These are phyloP conservation scores for Microcebus griseorufus DNA, from an alignment of 2,113 vertebrate species.

Conservation along the genomic window DNA sequence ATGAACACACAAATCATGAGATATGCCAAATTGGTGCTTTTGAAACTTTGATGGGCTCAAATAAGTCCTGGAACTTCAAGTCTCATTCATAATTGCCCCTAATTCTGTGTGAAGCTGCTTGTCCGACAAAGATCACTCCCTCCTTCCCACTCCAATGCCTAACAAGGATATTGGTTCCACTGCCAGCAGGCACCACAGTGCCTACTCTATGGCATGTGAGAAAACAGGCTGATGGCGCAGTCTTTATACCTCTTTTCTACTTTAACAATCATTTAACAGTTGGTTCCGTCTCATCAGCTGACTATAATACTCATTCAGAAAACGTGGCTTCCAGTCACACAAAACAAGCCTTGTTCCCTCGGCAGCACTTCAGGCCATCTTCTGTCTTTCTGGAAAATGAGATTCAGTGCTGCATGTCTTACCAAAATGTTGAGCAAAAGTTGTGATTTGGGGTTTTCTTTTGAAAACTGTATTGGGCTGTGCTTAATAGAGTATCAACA, in stretches of 20 bases:
- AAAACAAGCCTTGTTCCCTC: constrained; percentile 19
- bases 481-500: neutral
- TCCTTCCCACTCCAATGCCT: neutral
- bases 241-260: constrained; percentile 30
- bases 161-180: neutral
- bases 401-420: neutral
- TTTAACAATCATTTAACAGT: constrained; percentile 24
- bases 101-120: neutral
- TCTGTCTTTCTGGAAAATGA: constrained; percentile 43
- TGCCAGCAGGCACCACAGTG: neutral
- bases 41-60: constrained; percentile 36
- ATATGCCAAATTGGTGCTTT: neutral
- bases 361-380: neutral
- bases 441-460: neutral
- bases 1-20: neutral
- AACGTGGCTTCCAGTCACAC: constrained; percentile 41
- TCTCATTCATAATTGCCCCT: neutral
- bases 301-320: constrained; percentile 42
- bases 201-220: neutral
- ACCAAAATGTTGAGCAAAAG: constrained; percentile 14
- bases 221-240: neutral
- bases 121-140: neutral
- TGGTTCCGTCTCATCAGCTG: neutral
- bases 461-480: neutral
- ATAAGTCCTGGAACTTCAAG: constrained; percentile 7